Conservation (phyloP, 2,797 vertebrate genomes). For the Myotis findleyi region DNA sequence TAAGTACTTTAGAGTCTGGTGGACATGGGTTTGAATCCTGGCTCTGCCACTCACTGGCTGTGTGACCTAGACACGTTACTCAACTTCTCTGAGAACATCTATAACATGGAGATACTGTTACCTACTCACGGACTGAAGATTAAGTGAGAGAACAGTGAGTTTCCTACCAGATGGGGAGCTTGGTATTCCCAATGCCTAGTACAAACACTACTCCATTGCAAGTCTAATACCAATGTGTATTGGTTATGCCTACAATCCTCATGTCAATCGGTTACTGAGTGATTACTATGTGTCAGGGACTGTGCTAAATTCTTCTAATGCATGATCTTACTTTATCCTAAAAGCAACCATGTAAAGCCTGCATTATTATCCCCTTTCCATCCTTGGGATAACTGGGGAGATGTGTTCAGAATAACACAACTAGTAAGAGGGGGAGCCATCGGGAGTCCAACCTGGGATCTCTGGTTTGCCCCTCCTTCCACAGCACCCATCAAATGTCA, state of each 20-base stretch:
- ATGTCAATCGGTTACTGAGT: background rate
- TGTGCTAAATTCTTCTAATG: background rate
- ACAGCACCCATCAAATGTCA: background rate
- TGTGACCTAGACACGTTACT: background rate
- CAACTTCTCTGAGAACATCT: background rate
- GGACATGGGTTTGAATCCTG: background rate
- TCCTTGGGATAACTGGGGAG: background rate
- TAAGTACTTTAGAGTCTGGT: background rate
- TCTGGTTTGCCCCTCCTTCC: background rate
- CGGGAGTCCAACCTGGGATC: background rate
- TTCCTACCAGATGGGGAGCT: background rate
- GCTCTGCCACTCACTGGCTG: background rate
- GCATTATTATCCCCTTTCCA: background rate
- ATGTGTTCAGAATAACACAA: background rate
- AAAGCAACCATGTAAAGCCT: background rate
- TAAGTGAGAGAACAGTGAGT: background rate
- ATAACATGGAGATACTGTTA: background rate
- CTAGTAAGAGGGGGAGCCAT: background rate
- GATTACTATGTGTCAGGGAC: background rate
- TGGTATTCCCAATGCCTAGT: background rate
- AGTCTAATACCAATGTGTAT: background rate
- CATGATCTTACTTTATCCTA: background rate
- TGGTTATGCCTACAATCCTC: background rate
- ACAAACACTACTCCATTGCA: background rate
- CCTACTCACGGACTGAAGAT: background rate